Conservation (phyloP, 37 sponge, comb jelly and placozoan species). For the Dysidea cf. avara region DNA sequence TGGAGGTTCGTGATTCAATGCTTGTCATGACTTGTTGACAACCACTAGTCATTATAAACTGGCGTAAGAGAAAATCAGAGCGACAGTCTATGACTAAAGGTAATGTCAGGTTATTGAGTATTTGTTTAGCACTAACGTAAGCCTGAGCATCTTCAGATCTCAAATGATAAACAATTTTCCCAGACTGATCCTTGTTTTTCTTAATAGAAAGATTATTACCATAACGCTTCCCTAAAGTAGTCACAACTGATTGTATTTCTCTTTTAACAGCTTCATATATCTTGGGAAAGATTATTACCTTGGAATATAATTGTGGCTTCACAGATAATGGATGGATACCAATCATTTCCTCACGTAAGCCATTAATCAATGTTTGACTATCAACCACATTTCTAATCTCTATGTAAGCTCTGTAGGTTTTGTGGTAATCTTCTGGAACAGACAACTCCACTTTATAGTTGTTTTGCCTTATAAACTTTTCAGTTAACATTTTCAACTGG, state of each 20-base stretch:
- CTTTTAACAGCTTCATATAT: conserved; percentile 16
- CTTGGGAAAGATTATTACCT: background rate
- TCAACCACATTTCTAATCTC: conserved; percentile 38
- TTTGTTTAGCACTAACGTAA: conserved; percentile 14
- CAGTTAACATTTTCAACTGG: background rate
- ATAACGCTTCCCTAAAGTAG: background rate
- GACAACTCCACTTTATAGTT: conserved; percentile 11
- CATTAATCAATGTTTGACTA: conserved; percentile 5
- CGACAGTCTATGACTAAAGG: conserved; percentile 32
- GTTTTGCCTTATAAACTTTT: background rate
- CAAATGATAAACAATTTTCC: conserved; percentile 3
- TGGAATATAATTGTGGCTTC: conserved; percentile 21
- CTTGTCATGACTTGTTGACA: conserved; percentile 7
- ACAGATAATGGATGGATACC: conserved; percentile 5
- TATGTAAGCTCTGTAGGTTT: conserved; percentile 9
- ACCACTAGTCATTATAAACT: conserved; percentile 11
- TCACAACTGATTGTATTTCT: conserved; percentile 2
- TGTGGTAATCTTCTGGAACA: conserved; percentile 2
- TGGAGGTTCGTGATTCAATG: conserved; percentile 13
- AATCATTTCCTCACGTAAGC: conserved; percentile 4
- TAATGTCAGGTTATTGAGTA: conserved; percentile 5
- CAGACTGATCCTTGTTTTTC: background rate
- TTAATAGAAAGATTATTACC: background rate
- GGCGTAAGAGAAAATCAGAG: background rate
- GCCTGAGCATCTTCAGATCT: conserved; percentile 39